Evolutionary conservation across 2,888 invertebrate species (phyloP).

Genomic region (Bombylius discolor): DNA sequence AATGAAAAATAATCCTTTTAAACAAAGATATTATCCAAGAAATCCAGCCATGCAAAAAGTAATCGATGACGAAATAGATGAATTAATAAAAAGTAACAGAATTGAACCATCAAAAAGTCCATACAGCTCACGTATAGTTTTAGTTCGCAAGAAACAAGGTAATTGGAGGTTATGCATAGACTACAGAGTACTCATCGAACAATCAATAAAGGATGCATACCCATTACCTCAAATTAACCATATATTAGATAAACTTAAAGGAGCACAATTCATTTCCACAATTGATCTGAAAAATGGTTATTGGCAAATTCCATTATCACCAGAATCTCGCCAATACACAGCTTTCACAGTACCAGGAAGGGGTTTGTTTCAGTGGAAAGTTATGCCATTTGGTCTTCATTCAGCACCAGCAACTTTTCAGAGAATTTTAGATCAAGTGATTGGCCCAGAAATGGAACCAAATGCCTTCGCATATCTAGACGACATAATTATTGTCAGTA

Average conservation of each 20-base stretch:
- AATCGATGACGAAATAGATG: not conserved
- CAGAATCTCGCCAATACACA: not conserved
- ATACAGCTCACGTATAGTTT: not conserved
- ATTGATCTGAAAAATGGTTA: not conserved
- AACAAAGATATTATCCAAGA: not conserved
- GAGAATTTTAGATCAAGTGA: not conserved
- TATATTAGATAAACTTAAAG: not conserved
- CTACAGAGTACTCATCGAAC: not conserved
- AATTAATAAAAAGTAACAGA: not conserved
- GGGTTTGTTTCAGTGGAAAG: not conserved
- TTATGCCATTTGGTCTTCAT: not conserved
- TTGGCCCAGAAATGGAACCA: not conserved
- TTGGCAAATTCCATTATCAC: not conserved
- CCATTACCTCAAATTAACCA: not conserved
- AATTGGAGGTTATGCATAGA: not conserved
- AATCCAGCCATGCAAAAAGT: not conserved
- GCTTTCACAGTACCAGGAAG: conserved; percentile 2
- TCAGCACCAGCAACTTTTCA: conserved; percentile 6
- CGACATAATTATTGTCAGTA: conserved; percentile 2
- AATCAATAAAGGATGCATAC: not conserved
- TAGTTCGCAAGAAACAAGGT: not conserved
- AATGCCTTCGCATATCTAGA: conserved; percentile 5
- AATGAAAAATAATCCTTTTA: not conserved
- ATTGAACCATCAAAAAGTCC: not conserved
- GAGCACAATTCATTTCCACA: not conserved